A percentile compares a stretch with the other conserved stretches of the same genome.
These are phyloP conservation scores for Frankliniella fusca DNA, from an alignment of 2,888 invertebrate species.

Conservation along the genomic window DNA sequence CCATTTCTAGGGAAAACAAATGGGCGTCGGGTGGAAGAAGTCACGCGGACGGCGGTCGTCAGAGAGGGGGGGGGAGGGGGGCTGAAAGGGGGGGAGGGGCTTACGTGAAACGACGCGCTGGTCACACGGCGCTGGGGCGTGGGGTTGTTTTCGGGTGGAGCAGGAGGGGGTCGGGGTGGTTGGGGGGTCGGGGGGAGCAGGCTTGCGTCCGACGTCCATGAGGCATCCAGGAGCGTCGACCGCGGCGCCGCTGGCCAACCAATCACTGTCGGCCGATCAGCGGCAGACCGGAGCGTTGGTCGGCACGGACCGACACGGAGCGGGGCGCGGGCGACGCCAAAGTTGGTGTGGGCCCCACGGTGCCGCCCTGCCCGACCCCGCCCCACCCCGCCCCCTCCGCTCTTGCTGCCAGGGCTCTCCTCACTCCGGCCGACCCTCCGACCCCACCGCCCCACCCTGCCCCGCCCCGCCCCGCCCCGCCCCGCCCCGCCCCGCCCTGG, in stretches of 20 bases:
- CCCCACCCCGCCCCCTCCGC: background rate
- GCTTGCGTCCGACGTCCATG: background rate
- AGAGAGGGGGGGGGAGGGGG: background rate
- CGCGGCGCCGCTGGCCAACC: background rate
- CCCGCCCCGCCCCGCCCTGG: background rate
- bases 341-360: background rate
- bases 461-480: no score
- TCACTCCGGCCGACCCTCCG: background rate
- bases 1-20: background rate
- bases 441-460: background rate
- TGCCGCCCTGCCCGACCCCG: background rate
- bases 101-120: no score
- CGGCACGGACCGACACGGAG: background rate
- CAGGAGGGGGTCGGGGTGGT: background rate
- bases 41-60: no score
- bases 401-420: background rate
- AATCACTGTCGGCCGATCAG: slow-evolving; percentile 5
- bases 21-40: background rate
- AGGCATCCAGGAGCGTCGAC: background rate
- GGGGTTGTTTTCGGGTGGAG: no score
- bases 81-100: no score
- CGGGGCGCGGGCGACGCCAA: background rate
- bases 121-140: no score
- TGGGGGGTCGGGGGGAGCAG: background rate
- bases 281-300: background rate